Evolutionary conservation across 1,140 invertebrate genomes (phyloP).

Genomic region (Trichomalopsis sarcophagae): DNA sequence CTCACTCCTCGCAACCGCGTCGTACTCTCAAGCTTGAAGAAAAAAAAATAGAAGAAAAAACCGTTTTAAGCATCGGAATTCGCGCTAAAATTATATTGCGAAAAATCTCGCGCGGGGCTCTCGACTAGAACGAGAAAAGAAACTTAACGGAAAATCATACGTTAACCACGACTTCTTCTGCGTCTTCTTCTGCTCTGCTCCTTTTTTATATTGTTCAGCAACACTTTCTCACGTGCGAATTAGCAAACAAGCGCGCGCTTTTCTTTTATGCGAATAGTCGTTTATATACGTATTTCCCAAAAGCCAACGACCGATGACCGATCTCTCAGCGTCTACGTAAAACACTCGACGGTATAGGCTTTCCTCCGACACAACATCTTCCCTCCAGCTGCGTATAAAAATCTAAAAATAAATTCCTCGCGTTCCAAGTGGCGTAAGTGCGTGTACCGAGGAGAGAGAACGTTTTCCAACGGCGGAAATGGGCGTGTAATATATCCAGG

Average conservation of each 20-base stretch:
- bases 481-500: not conserved
- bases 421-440: not conserved
- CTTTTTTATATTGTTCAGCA: not conserved
- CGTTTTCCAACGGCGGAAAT: not conserved
- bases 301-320: not conserved
- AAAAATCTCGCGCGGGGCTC: not conserved
- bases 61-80: not conserved
- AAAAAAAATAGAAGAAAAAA: not conserved
- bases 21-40: too few relatives aligned
- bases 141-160: constrained; percentile 34
- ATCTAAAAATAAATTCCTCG: not conserved
- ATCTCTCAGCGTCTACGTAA: not conserved
- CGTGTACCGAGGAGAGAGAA: not conserved
- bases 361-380: not conserved
- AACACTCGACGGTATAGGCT: not conserved
- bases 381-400: not conserved
- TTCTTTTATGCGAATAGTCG: constrained; percentile 19
- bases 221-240: constrained; percentile 46
- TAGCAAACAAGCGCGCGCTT: constrained; percentile 34
- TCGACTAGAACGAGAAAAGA: not conserved
- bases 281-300: too few relatives aligned
- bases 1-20: too few relatives aligned
- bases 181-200: not conserved
- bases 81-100: not conserved
- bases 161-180: not conserved